A percentile compares a stretch with the other conserved stretches of the same genome.
phyloP scores from a whole-genome alignment of 2,113 vertebrate genomes.

The Patagioenas fasciata region DNA sequence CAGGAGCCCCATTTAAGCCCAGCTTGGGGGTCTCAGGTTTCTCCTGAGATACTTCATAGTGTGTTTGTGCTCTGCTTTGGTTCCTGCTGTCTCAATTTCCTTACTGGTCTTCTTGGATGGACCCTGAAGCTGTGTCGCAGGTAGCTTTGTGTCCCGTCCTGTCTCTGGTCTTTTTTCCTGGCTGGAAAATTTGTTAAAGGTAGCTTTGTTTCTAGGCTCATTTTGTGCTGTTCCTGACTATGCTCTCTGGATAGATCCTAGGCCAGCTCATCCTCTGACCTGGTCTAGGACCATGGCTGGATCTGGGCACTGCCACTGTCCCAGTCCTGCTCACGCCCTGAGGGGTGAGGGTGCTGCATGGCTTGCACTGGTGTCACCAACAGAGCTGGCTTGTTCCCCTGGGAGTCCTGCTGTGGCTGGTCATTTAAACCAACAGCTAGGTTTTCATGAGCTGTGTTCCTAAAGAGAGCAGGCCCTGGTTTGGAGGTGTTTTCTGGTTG shows the following conservation, averaged over 20 bases:
- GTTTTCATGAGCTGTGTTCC: background rate
- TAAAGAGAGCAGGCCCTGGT: background rate
- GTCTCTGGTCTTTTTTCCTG: background rate
- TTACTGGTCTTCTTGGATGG: background rate
- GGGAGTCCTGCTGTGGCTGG: background rate
- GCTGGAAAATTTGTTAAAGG: rapidly evolving
- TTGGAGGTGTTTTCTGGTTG: background rate
- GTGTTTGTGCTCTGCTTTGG: background rate
- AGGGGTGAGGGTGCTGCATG: background rate
- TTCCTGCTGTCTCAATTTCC: background rate
- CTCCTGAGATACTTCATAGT: rapidly evolving
- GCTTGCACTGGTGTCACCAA: background rate
- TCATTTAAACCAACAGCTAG: too few species aligned
- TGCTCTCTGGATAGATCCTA: background rate
- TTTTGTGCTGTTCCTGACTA: background rate
- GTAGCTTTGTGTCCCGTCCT: background rate
- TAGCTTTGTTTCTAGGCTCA: background rate
- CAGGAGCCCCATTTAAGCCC: background rate
- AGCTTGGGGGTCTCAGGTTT: rapidly evolving
- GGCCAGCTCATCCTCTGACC: background rate
- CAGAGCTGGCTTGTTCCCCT: background rate
- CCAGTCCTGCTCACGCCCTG: background rate
- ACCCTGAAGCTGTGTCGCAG: background rate
- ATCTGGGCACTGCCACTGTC: background rate
- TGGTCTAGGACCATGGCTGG: background rate